Evolutionary conservation across 2,888 invertebrate genomes (phyloP), one percentile per base, ranked within the genome.

Genomic region (Callimorpha dominula): DNA sequence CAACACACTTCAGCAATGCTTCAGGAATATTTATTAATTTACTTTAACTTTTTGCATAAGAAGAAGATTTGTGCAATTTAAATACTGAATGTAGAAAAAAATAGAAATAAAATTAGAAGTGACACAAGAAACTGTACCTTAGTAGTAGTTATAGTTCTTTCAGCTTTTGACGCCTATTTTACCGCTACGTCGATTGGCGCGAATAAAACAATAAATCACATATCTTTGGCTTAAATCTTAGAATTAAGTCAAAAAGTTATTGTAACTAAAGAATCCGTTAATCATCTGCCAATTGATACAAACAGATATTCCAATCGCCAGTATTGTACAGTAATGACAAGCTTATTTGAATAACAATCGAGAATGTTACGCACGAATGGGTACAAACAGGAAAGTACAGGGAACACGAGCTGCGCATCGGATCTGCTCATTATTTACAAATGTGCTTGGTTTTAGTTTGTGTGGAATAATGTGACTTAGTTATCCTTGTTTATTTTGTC

Each of bases 311-410:
- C 66, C 74, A 70, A 76, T 77, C 71, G 68, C 43, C 17, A 52
- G 40, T 74, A 78, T 74, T 77, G 78, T 77, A 67, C 65, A 68
- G 71, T 79, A 84, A 69, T 76, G 75, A 77, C 77, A 81, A 69
- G 74, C 52, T 50, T 76, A 80, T 84, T 83, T 83, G 80, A 85
- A 85, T 85, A 78, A 83, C 79, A 84, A 85, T 81, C 72, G 76
- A 43, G 49, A 31, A n/a, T 63, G 73, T 67, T 68, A 78, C 82
- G 77, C 80, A 71, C 64, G 71, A 75, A 68, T 73, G 72, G 54
- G 60, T 70, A 50, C 72, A 76, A 79, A 81, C 83, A 82, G 76
- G 76, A 79, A 83, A 80, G 72, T 75, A 65, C 46, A 15, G 42
- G 20, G 65, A 42, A 43, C n/a, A 63, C 57, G 64, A 66, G 31